Conservation (phyloP, 2,113 vertebrate species). For the Albula goreensis region DNA sequence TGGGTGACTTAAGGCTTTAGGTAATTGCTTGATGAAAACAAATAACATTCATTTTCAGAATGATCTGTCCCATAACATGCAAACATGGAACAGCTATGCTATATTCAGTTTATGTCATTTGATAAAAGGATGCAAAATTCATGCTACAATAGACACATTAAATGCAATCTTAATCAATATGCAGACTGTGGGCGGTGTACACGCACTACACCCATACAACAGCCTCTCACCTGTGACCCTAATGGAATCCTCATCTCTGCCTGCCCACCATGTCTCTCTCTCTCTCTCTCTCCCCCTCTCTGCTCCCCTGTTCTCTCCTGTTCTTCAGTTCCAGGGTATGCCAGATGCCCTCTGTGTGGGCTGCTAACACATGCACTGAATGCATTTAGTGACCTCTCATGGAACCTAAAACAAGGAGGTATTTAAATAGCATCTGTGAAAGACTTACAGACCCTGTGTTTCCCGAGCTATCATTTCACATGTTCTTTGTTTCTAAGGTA, state of each 20-base stretch:
- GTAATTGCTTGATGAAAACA: too few relatives aligned
- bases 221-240: slow-evolving; percentile 3
- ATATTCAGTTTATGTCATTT: background rate
- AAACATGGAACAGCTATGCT: background rate
- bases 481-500: background rate
- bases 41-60: too few relatives aligned
- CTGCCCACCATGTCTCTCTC: slow-evolving; percentile 10
- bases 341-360: background rate
- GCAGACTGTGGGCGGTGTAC: background rate
- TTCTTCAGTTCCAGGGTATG: background rate
- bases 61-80: too few relatives aligned
- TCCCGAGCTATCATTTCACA: background rate
- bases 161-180: slow-evolving; percentile 5
- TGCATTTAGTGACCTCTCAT: background rate
- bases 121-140: background rate
- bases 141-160: background rate
- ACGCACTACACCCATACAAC: background rate
- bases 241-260: background rate
- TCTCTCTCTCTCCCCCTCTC: too few relatives aligned
- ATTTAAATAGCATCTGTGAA: background rate
- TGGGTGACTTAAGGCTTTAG: too few relatives aligned
- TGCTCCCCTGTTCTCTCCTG: background rate
- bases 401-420: background rate
- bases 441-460: background rate
- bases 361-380: too few relatives aligned